Evolutionary conservation across 2,797 vertebrate species (phyloP).

Genomic region (Scolopax bukidnonensis): DNA sequence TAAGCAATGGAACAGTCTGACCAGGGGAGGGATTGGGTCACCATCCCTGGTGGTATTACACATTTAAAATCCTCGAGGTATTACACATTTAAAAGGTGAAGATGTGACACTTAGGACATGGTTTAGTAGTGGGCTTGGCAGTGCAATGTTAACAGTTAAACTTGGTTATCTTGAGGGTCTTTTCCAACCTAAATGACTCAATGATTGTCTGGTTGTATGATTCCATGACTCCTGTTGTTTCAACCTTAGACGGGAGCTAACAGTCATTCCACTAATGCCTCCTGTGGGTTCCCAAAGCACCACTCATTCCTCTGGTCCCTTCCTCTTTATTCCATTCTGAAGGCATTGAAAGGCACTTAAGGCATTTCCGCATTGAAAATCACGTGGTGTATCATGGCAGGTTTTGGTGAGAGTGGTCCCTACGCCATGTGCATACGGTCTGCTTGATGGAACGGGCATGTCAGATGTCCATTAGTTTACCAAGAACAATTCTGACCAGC

Average conservation of each 20-base stretch:
- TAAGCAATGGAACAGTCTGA: no score
- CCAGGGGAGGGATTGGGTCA: no score
- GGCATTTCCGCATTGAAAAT: not conserved
- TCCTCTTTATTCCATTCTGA: not conserved
- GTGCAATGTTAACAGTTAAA: no score
- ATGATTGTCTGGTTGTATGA: no score
- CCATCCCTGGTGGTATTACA: no score
- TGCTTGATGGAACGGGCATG: not conserved
- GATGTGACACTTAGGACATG: no score
- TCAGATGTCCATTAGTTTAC: not conserved
- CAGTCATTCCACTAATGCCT: not conserved
- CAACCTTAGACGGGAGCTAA: not conserved
- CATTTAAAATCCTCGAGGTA: no score
- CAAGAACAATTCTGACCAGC: not conserved
- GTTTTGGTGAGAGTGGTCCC: not conserved
- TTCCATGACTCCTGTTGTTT: not conserved
- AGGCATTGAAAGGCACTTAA: not conserved
- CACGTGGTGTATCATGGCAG: not conserved
- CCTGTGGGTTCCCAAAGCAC: not conserved
- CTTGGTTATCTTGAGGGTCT: no score
- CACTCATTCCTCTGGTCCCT: not conserved
- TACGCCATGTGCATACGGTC: not conserved
- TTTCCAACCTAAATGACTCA: no score
- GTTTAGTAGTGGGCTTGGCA: no score
- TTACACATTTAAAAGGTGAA: no score